A percentile compares a stretch with the other conserved stretches of the same genome.
phyloP scores from a whole-genome alignment of 2,797 vertebrate genomes.

The Parambassis ranga region DNA sequence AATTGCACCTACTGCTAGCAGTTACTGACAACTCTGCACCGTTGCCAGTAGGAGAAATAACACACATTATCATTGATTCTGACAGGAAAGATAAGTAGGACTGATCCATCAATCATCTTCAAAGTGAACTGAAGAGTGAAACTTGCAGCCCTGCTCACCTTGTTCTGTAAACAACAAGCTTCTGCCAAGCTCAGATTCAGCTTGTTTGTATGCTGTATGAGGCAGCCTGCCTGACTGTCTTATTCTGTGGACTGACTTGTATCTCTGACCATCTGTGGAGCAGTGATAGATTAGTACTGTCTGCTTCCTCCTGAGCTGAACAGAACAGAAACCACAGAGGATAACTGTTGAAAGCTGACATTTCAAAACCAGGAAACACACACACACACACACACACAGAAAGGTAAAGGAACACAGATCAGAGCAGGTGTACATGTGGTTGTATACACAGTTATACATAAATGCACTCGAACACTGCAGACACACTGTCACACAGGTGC shows the following conservation, averaged over 20 bases:
- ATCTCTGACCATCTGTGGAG: slow-evolving; percentile 41
- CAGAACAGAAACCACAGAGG: slow-evolving; percentile 45
- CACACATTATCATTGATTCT: neutral
- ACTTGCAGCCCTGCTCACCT: neutral
- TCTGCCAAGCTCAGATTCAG: slow-evolving; percentile 4
- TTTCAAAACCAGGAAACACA: slow-evolving; percentile 49
- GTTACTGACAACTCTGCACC: too few species aligned
- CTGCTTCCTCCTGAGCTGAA: slow-evolving; percentile 28
- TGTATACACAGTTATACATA: neutral
- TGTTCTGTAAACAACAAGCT: neutral
- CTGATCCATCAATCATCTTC: neutral
- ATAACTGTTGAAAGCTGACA: slow-evolving; percentile 52
- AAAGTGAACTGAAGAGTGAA: neutral
- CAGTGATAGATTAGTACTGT: slow-evolving; percentile 38
- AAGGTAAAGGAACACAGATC: neutral
- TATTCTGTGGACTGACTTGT: slow-evolving; percentile 14
- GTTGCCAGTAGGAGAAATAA: too few species aligned
- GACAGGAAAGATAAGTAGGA: neutral
- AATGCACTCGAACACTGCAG: neutral
- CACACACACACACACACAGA: neutral
- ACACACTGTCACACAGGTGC: slow-evolving; percentile 6
- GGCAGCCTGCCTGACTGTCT: neutral
- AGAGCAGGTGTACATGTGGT: neutral
- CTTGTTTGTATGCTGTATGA: neutral
- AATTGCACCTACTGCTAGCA: too few species aligned